Conservation (phyloP, 2,797 vertebrate species). For the Glyptemys insculpta region DNA sequence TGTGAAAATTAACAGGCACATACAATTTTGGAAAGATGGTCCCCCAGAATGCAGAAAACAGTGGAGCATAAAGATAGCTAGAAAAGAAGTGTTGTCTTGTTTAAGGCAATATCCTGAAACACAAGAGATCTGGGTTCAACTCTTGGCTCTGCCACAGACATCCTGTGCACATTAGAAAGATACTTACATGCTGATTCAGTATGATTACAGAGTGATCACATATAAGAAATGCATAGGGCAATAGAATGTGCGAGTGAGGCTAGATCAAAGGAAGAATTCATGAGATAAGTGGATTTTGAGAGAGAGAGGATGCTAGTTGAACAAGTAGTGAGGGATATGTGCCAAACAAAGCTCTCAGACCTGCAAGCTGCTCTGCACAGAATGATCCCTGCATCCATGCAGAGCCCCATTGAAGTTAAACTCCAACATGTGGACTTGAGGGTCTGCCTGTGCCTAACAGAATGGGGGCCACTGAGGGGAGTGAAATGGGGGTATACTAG, state of each 20-base stretch:
- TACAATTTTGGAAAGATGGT: neutral
- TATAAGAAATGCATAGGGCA: neutral
- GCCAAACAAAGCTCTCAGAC: neutral
- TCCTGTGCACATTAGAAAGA: accelerated
- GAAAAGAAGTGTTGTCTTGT: accelerated
- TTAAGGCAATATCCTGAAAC: neutral
- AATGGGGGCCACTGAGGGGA: neutral
- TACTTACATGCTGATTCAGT: neutral
- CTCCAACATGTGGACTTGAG: too few species aligned
- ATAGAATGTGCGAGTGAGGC: neutral
- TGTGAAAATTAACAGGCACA: neutral
- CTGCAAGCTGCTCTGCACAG: neutral
- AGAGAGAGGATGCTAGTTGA: neutral
- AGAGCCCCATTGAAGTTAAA: neutral
- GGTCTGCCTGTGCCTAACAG: neutral
- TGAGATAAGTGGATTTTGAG: accelerated
- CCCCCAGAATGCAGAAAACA: neutral
- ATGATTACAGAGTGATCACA: too few species aligned
- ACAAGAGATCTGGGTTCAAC: accelerated
- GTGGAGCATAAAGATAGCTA: neutral
- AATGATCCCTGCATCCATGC: neutral
- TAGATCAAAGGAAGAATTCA: neutral
- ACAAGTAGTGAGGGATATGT: neutral
- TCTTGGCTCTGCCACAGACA: accelerated
- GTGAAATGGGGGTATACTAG: neutral